Conservation (phyloP, 37 sponge, comb jelly and placozoan genomes). For the Cladorhizidae sp. region DNA sequence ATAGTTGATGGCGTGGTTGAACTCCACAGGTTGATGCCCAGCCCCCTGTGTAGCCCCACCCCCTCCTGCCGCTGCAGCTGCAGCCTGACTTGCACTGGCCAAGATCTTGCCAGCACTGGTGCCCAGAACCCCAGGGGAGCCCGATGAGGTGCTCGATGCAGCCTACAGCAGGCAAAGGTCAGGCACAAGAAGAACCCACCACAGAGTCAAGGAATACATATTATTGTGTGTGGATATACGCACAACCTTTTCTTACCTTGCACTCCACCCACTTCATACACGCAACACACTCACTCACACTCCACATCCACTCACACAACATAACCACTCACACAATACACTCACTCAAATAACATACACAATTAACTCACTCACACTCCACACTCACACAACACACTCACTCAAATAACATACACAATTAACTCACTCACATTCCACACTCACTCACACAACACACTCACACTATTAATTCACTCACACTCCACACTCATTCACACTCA, state of each 20-base stretch:
- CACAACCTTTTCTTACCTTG: no score
- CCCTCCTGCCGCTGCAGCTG: not conserved
- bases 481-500: no score
- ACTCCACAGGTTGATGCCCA: slow-evolving; percentile 88
- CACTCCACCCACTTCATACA: no score
- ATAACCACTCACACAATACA: not conserved
- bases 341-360: slow-evolving; percentile 13
- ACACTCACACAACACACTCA: slow-evolving; percentile 6
- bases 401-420: slow-evolving; percentile 7
- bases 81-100: not conserved
- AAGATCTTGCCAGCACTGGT: no score
- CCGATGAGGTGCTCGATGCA: not conserved
- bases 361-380: not conserved
- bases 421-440: no score
- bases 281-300: no score
- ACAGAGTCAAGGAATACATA: no score
- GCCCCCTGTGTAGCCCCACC: not conserved
- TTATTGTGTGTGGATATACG: no score
- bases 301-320: no score
- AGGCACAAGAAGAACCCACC: no score
- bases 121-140: not conserved
- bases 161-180: slow-evolving; percentile 20
- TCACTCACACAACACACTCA: slow-evolving; percentile 1
- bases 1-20: slow-evolving; percentile 97
- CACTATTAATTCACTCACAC: not conserved